Evolutionary conservation across 2,113 vertebrate species (phyloP).

Genomic region (Copsychus sechellarum): DNA sequence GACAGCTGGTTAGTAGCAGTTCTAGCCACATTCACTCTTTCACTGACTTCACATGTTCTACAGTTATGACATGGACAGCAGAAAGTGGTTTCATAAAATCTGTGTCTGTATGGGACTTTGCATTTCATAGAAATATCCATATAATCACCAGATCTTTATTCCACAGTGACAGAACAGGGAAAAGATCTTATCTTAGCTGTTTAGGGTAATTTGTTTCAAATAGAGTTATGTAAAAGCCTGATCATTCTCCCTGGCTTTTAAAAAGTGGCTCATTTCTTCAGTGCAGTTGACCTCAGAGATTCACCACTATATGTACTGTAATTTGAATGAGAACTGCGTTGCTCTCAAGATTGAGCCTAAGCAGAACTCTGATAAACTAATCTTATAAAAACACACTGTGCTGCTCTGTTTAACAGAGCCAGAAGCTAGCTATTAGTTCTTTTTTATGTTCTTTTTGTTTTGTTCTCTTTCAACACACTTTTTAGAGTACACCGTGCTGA

Average conservation of each 20-base stretch:
- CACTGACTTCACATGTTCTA: neutral
- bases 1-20: neutral
- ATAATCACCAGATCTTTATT: neutral
- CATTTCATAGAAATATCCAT: neutral
- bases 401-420: slow-evolving; percentile 25
- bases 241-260: neutral
- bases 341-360: neutral
- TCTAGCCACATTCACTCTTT: neutral
- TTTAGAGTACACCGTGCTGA: slow-evolving; percentile 46
- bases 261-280: neutral
- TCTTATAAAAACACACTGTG: slow-evolving; percentile 54
- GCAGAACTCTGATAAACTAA: slow-evolving; percentile 28
- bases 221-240: neutral
- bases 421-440: slow-evolving; percentile 52
- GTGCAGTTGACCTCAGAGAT: neutral
- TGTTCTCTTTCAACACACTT: slow-evolving; percentile 50
- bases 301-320: neutral
- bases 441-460: neutral
- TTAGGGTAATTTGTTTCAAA: neutral
- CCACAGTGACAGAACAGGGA: neutral
- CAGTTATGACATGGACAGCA: neutral
- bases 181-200: neutral
- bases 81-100: neutral
- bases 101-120: neutral
- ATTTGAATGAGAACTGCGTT: neutral